Base-by-base conservation (phyloP, 2,888 invertebrate genomes). In the Pandemis corylana region DNA sequence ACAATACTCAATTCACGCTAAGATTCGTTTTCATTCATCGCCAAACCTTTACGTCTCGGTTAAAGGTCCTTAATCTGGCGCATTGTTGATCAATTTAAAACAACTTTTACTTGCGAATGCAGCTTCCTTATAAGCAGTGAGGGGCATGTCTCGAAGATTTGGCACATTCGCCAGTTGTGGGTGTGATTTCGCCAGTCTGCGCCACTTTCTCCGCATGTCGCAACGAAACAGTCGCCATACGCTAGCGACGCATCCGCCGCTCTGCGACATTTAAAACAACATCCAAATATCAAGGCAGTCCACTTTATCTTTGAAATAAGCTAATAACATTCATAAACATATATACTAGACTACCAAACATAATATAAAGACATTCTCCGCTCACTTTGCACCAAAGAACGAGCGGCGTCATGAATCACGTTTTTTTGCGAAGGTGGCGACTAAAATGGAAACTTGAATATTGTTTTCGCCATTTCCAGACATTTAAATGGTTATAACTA, bases 121-220 rank as follows among this genome's bases (percentile, higher is more conserved):
- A 83, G 84, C 82, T 84, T 81, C 87, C 87, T 83, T 88, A 85
- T 88, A 88, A 78, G 87, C 80, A 84, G 85, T 81, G 86, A 85
- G 85, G 86, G 84, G 85, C 85, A 82, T 85, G 85, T 88, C 81
- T 87, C 84, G 83, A 88, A 89, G 85, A 92, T 92, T 93, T 90
- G 90, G 92, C 93, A 89, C 92, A 89, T 85, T 41, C 66, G 51
- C 51, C 83, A 82, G 86, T 81, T 84, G 94, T 93, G 91, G 93
- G 94, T 87, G 93, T 89, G 91, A 91, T 93, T 94, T 94, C 92
- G 90, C 92, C 92, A 92, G 89, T 83, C 88, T 86, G 77, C 83
- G 83, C 87, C 83, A 90, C 94, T 94, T 94, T 94, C 94, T 92
- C 93, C 86, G 81, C 80, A 82, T 90, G 89, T 91, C 88, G 91